Evolutionary conservation across 2,113 vertebrate genomes (phyloP).

Genomic region (Oxyruncus cristatus): DNA sequence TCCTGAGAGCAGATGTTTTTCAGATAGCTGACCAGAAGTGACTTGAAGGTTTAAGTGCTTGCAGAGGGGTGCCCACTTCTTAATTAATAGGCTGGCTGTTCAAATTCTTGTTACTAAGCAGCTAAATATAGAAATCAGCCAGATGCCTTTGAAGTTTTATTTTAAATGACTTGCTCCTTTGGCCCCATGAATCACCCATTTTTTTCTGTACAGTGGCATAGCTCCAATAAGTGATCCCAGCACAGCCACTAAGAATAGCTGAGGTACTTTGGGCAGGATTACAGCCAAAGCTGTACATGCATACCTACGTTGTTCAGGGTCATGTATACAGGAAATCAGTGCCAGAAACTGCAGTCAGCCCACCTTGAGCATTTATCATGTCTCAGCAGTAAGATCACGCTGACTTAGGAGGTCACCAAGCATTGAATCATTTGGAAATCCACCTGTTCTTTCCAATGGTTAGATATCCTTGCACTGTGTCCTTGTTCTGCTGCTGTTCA

Average conservation of each 20-base stretch:
- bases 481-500: not conserved
- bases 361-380: not conserved
- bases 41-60: not conserved
- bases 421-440: not conserved
- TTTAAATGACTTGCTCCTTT: not conserved
- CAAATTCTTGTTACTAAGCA: not conserved
- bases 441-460: not conserved
- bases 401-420: not conserved
- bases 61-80: not conserved
- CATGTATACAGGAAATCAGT: not conserved
- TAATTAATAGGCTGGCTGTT: not conserved
- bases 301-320: not conserved
- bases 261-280: not conserved
- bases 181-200: not conserved
- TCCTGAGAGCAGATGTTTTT: not conserved
- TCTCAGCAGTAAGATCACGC: not conserved
- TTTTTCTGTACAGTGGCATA: not conserved
- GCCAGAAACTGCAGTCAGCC: not conserved
- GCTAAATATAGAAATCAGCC: constrained; percentile 19
- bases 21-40: not conserved
- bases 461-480: not conserved
- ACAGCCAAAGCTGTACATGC: not conserved
- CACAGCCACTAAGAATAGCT: not conserved
- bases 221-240: not conserved
- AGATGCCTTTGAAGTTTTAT: constrained; percentile 31